Conservation (phyloP, 2,113 vertebrate genomes). For the Phainopepla nitens region DNA sequence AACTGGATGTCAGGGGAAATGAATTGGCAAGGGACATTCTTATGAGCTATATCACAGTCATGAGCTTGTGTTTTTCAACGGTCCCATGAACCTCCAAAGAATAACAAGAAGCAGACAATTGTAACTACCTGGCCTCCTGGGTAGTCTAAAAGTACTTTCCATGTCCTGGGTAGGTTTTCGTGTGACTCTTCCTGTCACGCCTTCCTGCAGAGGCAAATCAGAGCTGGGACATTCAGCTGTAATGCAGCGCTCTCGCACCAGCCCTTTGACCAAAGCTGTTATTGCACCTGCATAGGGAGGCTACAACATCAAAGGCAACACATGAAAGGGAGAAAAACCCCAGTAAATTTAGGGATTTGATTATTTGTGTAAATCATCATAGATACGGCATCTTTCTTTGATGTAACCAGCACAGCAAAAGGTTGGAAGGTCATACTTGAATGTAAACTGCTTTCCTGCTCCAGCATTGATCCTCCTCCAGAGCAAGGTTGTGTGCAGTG, state of each 20-base stretch:
- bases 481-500: neutral
- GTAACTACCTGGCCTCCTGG: neutral
- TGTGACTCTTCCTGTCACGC: neutral
- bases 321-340: neutral
- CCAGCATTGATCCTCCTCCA: neutral
- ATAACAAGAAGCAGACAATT: neutral
- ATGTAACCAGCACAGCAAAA: constrained; percentile 18
- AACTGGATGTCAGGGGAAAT: neutral
- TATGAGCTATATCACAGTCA: neutral
- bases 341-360: constrained; percentile 30
- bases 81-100: neutral
- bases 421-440: constrained; percentile 3
- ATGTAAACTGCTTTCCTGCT: neutral
- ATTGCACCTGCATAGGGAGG: constrained; percentile 9
- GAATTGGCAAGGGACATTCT: neutral
- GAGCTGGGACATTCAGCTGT: neutral
- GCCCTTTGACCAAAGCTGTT: neutral
- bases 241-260: neutral
- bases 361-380: constrained; percentile 46
- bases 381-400: constrained; percentile 33
- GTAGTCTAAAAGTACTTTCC: neutral
- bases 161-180: neutral
- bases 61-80: neutral
- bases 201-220: neutral
- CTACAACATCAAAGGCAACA: constrained; percentile 58